A percentile compares a stretch with the other conserved stretches of the same genome.
phyloP scores from a whole-genome alignment of 2,797 vertebrate species.

The Oreonectes daqikongensis region DNA sequence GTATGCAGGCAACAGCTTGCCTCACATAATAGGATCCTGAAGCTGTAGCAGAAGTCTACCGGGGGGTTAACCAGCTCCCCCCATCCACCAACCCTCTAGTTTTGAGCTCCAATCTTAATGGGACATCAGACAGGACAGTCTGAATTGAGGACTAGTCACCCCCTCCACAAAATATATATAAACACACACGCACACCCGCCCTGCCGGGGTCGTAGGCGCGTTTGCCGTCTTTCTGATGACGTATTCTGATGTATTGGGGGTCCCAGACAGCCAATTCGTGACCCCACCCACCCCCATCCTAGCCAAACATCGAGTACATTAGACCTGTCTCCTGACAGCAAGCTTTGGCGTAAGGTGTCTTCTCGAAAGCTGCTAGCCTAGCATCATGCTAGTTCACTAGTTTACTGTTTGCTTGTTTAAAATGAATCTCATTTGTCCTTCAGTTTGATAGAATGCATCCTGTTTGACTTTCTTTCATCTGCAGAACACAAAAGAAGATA shows the following conservation, averaged over 20 bases:
- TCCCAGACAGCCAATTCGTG: constrained; percentile 63
- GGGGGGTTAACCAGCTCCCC: constrained; percentile 50
- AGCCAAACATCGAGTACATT: constrained; percentile 76
- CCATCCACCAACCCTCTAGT: constrained; percentile 58
- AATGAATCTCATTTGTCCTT: neutral
- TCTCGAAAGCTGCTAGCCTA: constrained; percentile 59
- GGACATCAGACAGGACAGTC: constrained; percentile 74
- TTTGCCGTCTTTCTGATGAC: constrained; percentile 60
- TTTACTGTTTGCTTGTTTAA: constrained; percentile 52
- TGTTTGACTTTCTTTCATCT: too few relatives aligned
- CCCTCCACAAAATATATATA: constrained; percentile 51
- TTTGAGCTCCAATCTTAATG: constrained; percentile 73
- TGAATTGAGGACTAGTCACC: constrained; percentile 64
- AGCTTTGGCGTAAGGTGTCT: constrained; percentile 55
- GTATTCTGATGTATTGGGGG: constrained; percentile 70
- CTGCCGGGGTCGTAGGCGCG: constrained; percentile 50
- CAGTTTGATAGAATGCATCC: neutral
- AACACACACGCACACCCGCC: constrained; percentile 56
- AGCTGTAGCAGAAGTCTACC: constrained; percentile 61
- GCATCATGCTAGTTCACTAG: constrained; percentile 62
- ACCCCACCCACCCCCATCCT: constrained; percentile 55
- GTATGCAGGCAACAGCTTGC: constrained; percentile 72
- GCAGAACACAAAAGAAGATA: too few relatives aligned
- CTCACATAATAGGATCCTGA: constrained; percentile 69
- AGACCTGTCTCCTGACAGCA: constrained; percentile 56